These are phyloP conservation scores for Pseudomyrmex concolor DNA, from an alignment of 1,140 invertebrate species.

Conservation along the genomic window DNA sequence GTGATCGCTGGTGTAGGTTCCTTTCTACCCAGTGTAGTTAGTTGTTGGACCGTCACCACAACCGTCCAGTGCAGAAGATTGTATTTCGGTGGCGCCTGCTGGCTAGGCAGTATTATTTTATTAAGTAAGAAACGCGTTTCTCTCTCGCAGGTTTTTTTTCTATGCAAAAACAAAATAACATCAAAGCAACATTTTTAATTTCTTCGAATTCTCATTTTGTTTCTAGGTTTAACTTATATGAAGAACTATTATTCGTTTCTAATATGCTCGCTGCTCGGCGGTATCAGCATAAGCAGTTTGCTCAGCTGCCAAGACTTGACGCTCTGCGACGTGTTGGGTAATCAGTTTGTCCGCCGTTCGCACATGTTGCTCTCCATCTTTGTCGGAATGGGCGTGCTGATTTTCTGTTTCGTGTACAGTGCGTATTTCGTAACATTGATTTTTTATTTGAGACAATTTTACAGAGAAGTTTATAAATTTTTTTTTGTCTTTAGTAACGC, in stretches of 20 bases:
- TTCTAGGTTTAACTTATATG: constrained; percentile 35
- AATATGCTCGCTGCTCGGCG: constrained; percentile 48
- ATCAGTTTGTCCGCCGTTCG: constrained; percentile 14
- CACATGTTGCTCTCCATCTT: constrained; percentile 60
- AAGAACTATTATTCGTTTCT: constrained; percentile 27
- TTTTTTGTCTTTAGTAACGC: neutral
- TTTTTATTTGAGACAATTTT: neutral
- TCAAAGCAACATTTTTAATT: too few species aligned
- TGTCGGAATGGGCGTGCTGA: constrained; percentile 55
- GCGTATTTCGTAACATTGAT: constrained; percentile 48
- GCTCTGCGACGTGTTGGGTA: constrained; percentile 59
- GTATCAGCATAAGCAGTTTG: constrained; percentile 40
- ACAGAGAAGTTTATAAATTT: constrained; percentile 31
- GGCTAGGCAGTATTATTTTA: constrained; percentile 39
- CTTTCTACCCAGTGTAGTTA: constrained; percentile 42
- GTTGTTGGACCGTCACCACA: constrained; percentile 29
- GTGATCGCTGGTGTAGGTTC: constrained; percentile 49
- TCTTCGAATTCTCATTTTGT: neutral
- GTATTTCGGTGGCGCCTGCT: constrained; percentile 63
- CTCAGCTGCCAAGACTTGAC: constrained; percentile 58
- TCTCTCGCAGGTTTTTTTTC: neutral
- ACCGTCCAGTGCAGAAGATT: constrained; percentile 54
- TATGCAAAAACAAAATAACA: neutral
- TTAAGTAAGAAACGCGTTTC: constrained; percentile 24
- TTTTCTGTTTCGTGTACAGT: constrained; percentile 57